These are phyloP conservation scores for Rhorus exstirpatorius DNA, from an alignment of 2,888 invertebrate species.

Conservation along the genomic window DNA sequence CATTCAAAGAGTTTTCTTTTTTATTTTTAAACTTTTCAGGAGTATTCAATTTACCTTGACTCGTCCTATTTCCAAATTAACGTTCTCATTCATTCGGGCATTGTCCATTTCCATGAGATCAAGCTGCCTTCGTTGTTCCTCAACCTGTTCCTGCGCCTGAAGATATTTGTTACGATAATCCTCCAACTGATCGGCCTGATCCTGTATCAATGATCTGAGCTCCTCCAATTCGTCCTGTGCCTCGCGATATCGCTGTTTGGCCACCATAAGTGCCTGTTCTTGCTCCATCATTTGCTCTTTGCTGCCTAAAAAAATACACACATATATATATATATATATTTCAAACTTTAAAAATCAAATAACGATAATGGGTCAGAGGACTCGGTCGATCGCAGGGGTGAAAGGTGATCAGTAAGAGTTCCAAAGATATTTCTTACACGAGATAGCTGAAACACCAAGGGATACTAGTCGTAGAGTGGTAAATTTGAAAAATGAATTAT, in stretches of 20 bases:
- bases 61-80: constrained; percentile 90
- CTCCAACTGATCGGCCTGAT: constrained; percentile 90
- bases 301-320: constrained; percentile 86
- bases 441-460: too few species aligned
- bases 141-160: constrained; percentile 90
- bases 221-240: constrained; percentile 89
- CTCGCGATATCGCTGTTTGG: constrained; percentile 87
- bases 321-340: not conserved
- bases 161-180: constrained; percentile 90
- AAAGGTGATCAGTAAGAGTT: too few species aligned
- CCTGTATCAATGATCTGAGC: constrained; percentile 88
- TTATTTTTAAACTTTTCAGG: not conserved
- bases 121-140: constrained; percentile 90
- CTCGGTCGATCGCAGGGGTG: too few species aligned
- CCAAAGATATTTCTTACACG: too few species aligned
- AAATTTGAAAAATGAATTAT: too few species aligned
- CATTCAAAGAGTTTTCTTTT: not conserved
- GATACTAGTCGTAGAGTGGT: too few species aligned
- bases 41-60: constrained; percentile 89
- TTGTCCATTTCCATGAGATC: constrained; percentile 92
- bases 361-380: too few species aligned
- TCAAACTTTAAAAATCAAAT: not conserved
- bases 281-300: constrained; percentile 90
- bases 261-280: constrained; percentile 87
- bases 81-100: constrained; percentile 90